Base-by-base conservation (phyloP, 2,113 vertebrate genomes). In the Tautogolabrus adspersus region DNA sequence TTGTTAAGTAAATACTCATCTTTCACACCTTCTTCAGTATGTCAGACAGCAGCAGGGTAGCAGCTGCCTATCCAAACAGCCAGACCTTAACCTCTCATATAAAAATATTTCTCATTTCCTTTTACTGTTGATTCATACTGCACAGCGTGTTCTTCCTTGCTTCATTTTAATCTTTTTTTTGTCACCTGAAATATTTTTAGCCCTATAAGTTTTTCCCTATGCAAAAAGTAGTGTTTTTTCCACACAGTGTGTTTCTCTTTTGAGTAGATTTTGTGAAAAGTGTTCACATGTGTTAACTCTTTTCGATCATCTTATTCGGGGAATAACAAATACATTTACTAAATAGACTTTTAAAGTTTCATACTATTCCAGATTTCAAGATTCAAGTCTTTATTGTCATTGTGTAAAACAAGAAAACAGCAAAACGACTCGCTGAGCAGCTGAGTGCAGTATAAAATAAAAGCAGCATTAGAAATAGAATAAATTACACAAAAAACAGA, bases 1-100 rank as follows among this genome's bases (percentile, higher is more conserved):
- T 82, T 69, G 58, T 54, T 72, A 82, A 82, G 84, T 93, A 92
- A 92, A 92, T 91, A 92, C 86, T 88, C 75, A 87, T 93, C 93
- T 84, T 87, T 80, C 81, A 86, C 91, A 89, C 92, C 79, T 91
- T 82, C 72, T 66, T 69, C 34, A 30, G 75, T 54, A 68, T 81
- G 80, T 85, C 66, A 44, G 59, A 83, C 61, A 74, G 78, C 87
- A 82, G 80, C 76, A 51, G 77, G 73, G 73, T 81, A 71, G 66
- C 70, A 82, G 84, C 69, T 78, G 64, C 72, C 83, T 79, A 72
- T 87, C 70, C 65, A 90, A 91, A 89, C 83, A 87, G 23, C 26
- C 59, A 26, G 51, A 74, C 58, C 51, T 76, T 54, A 68, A 63
- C 65, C 37, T 67, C 77, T 65, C 30, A 21, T 59, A 66, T 13